Evolutionary conservation across 1,140 invertebrate species (phyloP), one percentile per base, ranked within the genome.

Genomic region (Xylocopa sonorina): DNA sequence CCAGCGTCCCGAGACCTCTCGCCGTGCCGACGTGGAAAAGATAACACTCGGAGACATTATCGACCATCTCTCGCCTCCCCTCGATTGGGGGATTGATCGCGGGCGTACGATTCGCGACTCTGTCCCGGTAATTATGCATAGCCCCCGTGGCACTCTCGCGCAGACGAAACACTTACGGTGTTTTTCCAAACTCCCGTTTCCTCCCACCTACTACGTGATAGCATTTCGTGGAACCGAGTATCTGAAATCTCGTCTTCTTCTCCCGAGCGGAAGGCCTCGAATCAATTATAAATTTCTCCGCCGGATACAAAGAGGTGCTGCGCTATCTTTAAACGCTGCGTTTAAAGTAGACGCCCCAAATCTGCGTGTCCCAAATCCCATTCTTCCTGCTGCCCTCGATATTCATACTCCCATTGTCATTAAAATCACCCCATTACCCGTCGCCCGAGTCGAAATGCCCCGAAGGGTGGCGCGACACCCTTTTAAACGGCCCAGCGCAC

Each of bases 341-440:
- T n/a, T n/a, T n/a, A n/a, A n/a, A n/a, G n/a, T n/a, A n/a, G n/a
- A n/a, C n/a, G n/a, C 18, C 14, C 16, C 55, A 14, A 32, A 21
- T 9, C 29, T 29, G 29, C 27, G 7, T 9, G 0, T 32, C n/a
- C 9, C n/a, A 41, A n/a, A 55, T 75, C 10, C 46, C 16, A 27
- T 50, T 77, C 41, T 34, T 48, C 16, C 7, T 29, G 7, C 67
- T n/a, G 5, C 18, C 18, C 9, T 38, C 66, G 3, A 51, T 62
- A 78, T 78, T 50, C 43, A 27, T 34, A 3, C 24, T 5, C 3
- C 66, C 32, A 78, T 78, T 78, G 75, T 78, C 46, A 71, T 78
- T 71, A 62, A 71, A 51, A 78, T 71, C 46, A 5, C 0, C 18
- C 55, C 46, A 68, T 76, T 76, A 78, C 71, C n/a, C 43, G n/a